phyloP scores from a whole-genome alignment of 2,888 invertebrate genomes.

The Lasioglossum pauxillum region DNA sequence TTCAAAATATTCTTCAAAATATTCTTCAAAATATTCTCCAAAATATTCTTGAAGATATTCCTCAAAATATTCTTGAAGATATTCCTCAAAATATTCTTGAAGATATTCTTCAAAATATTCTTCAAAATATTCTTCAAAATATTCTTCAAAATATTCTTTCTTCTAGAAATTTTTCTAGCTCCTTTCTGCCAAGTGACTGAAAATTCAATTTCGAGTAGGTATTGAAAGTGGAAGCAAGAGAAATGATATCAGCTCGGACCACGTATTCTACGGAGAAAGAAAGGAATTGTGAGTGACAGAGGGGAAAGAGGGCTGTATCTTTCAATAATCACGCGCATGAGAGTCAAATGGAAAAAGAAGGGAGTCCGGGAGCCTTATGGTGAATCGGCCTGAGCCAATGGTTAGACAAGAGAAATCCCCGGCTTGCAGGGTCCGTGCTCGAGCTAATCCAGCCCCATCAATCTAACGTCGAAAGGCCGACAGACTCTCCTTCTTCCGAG shows the following conservation, averaged over 20 bases:
- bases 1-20: no score
- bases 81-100: no score
- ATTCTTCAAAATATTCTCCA: no score
- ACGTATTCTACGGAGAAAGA: not conserved
- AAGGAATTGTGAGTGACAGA: not conserved
- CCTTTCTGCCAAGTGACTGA: no score
- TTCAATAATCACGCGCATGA: slow-evolving; percentile 67
- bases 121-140: no score
- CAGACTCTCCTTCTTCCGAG: slow-evolving; percentile 60
- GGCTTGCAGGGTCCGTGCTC: slow-evolving; percentile 73
- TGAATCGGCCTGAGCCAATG: slow-evolving; percentile 70
- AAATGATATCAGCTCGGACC: not conserved
- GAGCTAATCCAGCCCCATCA: slow-evolving; percentile 81
- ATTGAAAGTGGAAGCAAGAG: not conserved
- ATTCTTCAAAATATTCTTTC: no score
- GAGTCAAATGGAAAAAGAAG: slow-evolving; percentile 54
- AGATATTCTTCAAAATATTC: no score
- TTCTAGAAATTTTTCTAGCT: no score
- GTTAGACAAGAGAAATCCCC: slow-evolving; percentile 75
- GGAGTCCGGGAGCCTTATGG: slow-evolving; percentile 67
- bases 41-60: no score
- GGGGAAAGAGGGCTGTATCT: slow-evolving; percentile 36
- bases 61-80: no score
- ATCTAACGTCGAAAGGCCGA: slow-evolving; percentile 76
- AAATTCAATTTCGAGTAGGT: not conserved